Evolutionary conservation across 2,113 vertebrate genomes (phyloP).

Genomic region (Sylvilagus bachmani): DNA sequence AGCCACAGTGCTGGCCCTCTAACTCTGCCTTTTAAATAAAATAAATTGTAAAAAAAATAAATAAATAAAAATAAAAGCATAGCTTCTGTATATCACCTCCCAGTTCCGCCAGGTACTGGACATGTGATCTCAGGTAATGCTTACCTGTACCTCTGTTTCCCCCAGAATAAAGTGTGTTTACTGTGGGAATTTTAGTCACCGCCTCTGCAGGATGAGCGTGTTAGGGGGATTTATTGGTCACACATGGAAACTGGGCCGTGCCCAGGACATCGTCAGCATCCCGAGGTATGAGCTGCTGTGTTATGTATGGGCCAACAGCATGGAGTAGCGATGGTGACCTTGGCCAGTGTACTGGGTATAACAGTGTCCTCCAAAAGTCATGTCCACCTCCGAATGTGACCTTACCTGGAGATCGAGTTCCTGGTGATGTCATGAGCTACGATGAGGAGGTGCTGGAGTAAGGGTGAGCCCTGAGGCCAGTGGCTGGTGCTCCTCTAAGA

Average conservation of each 20-base stretch:
- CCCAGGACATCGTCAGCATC: not conserved
- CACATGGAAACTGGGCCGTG: not conserved
- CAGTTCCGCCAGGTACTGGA: not conserved
- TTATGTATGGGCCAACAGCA: rapidly evolving
- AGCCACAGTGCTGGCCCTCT: too few relatives aligned
- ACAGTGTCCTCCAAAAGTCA: not conserved
- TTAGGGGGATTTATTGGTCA: not conserved
- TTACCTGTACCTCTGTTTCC: not conserved
- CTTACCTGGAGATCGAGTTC: not conserved
- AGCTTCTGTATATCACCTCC: too few relatives aligned
- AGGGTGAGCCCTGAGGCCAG: not conserved
- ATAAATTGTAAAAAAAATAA: too few relatives aligned
- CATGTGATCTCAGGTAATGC: not conserved
- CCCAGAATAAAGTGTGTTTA: not conserved
- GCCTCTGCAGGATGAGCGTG: not conserved
- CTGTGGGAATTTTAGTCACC: not conserved
- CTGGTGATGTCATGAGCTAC: not conserved
- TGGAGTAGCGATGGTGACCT: not conserved
- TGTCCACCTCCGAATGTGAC: not conserved
- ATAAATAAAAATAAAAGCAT: too few relatives aligned
- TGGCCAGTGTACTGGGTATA: not conserved
- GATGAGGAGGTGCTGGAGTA: not conserved
- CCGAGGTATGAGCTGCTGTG: rapidly evolving
- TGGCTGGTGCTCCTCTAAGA: not conserved
- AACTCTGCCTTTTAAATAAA: too few relatives aligned